Percentiles rank a stretch among this genome's conserved stretches.
Evolutionary conservation across 2,113 vertebrate species (phyloP).

Genomic region (Grammomys dolichurus): DNA sequence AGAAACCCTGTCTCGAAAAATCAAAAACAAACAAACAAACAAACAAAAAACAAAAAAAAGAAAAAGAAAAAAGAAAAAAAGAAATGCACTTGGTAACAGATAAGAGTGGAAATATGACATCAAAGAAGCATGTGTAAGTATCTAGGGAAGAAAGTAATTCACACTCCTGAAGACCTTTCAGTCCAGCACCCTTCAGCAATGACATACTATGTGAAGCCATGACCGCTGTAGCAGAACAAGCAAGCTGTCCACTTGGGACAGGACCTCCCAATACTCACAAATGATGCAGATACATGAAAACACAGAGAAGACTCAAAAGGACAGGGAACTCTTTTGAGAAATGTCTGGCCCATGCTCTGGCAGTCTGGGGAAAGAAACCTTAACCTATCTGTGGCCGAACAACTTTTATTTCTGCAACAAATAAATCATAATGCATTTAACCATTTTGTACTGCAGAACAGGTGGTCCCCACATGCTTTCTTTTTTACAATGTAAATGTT

Average conservation of each 20-base stretch:
- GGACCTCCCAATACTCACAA: background rate
- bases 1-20: too few relatives aligned
- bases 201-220: background rate
- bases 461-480: background rate
- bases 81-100: conserved; percentile 1
- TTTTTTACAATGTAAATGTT: conserved; percentile 3
- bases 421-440: background rate
- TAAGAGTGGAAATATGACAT: background rate
- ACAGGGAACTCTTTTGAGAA: background rate
- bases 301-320: background rate
- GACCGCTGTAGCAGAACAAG: background rate
- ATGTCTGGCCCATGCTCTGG: background rate
- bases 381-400: background rate
- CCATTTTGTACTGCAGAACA: background rate
- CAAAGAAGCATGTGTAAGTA: conserved; percentile 20
- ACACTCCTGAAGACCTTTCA: background rate
- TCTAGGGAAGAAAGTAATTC: background rate
- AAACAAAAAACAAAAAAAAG: too few relatives aligned
- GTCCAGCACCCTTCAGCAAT: background rate
- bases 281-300: background rate
- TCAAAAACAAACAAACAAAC: too few relatives aligned
- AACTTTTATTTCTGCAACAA: background rate
- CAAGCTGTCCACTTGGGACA: background rate
- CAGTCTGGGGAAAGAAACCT: background rate
- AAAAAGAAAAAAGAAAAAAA: background rate